Evolutionary conservation across 2,113 vertebrate genomes (phyloP).

Genomic region (Thermophis baileyi): DNA sequence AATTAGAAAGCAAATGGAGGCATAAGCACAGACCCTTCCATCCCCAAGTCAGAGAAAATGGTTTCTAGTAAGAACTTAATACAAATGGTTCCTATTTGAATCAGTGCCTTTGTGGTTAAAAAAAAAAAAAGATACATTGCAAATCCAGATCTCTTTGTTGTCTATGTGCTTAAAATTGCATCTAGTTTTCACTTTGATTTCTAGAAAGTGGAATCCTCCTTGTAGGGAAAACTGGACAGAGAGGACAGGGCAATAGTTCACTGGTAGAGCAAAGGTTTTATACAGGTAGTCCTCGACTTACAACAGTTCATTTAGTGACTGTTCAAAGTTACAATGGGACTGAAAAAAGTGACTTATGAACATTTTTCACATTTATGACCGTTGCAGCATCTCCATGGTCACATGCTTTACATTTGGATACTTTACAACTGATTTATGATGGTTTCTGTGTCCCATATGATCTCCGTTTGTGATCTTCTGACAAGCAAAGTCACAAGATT

Average conservation of each 20-base stretch:
- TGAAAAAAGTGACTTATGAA: too few relatives aligned
- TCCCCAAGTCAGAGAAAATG: background rate
- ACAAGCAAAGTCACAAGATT: too few relatives aligned
- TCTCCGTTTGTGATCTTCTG: too few relatives aligned
- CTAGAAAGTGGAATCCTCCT: background rate
- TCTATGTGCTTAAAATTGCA: background rate
- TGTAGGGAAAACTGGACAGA: background rate
- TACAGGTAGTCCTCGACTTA: too few relatives aligned
- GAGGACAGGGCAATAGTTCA: background rate
- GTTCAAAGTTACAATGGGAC: too few relatives aligned
- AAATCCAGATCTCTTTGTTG: background rate
- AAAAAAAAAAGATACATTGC: background rate
- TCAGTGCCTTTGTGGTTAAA: background rate
- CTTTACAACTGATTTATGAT: too few relatives aligned
- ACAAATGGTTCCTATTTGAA: background rate
- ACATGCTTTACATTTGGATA: too few relatives aligned
- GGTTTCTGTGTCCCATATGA: too few relatives aligned
- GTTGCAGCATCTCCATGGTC: too few relatives aligned
- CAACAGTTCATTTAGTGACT: too few relatives aligned
- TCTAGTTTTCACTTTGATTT: background rate
- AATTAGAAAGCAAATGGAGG: background rate
- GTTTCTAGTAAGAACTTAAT: background rate
- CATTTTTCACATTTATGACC: too few relatives aligned
- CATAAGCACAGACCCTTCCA: background rate
- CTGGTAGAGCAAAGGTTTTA: background rate